A percentile compares a stretch with the other conserved stretches of the same genome.
phyloP scores from a whole-genome alignment of 2,797 vertebrate genomes.

The Periparus ater region DNA sequence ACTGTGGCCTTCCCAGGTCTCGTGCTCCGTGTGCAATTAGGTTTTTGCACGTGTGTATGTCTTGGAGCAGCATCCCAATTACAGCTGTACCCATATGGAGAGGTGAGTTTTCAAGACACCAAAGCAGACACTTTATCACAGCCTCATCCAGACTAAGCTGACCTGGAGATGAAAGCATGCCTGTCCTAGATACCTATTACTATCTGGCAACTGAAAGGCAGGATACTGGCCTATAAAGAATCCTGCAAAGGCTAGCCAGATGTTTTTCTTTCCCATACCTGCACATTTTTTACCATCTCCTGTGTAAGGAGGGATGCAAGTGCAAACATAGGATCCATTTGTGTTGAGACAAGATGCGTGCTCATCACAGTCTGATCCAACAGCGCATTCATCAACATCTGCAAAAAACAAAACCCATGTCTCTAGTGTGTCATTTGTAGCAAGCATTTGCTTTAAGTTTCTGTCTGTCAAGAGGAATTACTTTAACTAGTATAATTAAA shows the following conservation, averaged over 20 bases:
- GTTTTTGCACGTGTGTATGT: neutral
- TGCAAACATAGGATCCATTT: constrained; percentile 91
- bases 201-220: neutral
- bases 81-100: neutral
- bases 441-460: neutral
- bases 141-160: neutral
- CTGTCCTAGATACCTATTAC: neutral
- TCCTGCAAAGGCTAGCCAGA: neutral
- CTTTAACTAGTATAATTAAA: neutral
- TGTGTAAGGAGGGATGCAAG: constrained; percentile 86
- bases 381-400: constrained; percentile 96
- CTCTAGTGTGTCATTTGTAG: neutral
- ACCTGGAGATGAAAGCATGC: neutral
- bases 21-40: neutral
- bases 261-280: constrained; percentile 76
- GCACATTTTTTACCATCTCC: constrained; percentile 95
- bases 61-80: neutral
- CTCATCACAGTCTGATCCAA: constrained; percentile 90
- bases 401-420: neutral
- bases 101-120: neutral
- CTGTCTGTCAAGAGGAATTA: neutral
- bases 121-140: neutral
- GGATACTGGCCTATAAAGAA: neutral
- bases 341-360: constrained; percentile 92
- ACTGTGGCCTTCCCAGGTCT: neutral